These are phyloP conservation scores for Pogonocherus hispidulus DNA, from an alignment of 2,888 invertebrate species.

Conservation along the genomic window DNA sequence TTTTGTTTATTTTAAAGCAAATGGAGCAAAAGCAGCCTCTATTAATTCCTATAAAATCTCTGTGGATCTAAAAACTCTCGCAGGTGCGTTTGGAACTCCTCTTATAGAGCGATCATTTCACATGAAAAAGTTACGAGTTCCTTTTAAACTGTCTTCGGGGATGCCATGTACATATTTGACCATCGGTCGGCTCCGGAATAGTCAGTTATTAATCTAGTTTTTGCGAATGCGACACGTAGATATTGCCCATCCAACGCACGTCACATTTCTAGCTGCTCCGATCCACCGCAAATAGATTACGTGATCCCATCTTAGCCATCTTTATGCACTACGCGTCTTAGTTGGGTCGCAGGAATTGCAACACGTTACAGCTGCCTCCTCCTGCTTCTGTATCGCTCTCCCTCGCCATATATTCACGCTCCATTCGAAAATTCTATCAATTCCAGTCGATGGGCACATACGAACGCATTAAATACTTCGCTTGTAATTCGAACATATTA, in stretches of 20 bases:
- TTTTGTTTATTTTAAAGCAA: too few relatives aligned
- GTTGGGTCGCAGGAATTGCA: constrained; percentile 62
- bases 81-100: neutral
- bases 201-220: constrained; percentile 64
- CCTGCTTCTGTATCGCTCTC: neutral
- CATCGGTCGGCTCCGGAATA: constrained; percentile 42
- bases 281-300: constrained; percentile 68
- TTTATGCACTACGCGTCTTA: constrained; percentile 63
- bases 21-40: too few relatives aligned
- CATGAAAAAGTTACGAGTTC: neutral
- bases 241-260: constrained; percentile 63
- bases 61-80: neutral
- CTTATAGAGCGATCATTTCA: neutral
- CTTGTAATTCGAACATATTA: constrained; percentile 40
- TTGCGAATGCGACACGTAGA: constrained; percentile 60
- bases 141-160: neutral
- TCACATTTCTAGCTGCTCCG: constrained; percentile 59
- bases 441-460: constrained; percentile 56
- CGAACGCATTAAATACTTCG: constrained; percentile 52
- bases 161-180: constrained; percentile 4
- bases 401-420: constrained; percentile 47
- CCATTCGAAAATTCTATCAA: constrained; percentile 57
- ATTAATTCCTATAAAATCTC: neutral
- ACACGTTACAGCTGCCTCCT: constrained; percentile 60
- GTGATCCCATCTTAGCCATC: constrained; percentile 65